Evolutionary conservation across 2,888 invertebrate genomes (phyloP), one percentile per base, ranked within the genome.

Genomic region (Candidula unifasciata): DNA sequence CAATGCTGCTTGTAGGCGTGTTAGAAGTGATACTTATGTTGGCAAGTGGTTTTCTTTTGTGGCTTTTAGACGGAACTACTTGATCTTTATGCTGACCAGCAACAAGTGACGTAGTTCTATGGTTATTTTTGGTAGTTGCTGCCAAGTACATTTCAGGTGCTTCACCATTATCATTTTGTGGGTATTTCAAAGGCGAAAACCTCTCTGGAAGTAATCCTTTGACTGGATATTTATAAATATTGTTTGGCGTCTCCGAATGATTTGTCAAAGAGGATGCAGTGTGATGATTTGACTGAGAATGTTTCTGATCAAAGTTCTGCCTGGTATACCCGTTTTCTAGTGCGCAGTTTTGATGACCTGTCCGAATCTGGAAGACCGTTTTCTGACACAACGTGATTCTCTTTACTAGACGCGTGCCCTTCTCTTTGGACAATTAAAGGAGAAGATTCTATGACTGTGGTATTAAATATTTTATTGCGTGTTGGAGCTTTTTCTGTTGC

Each of bases 371-470:
- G 13, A 0, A 37, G 10, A 52, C 44, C 44, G 27, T 21, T 37
- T 44, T 37, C 37, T 44, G 73, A 44, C n/a, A 44, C n/a, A 10
- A 73, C 27, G 73, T 73, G n/a, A n/a, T 73, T 44, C 27, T 73
- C 73, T 44, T 73, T 37, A 0, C n/a, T 44, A 52, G 73, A 16
- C 37, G 13, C 21, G n/a, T 44, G 8, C 2, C 6, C 44, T 44
- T 52, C 13, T 8, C 5, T 24, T n/a, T 6, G 24, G 73, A 44
- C 10, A 52, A 3, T 27, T 44, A 10, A 13, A 8, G 73, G n/a
- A 6, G 44, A 44, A 1, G 44, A 44, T 13, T 44, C 27, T 2
- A 10, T 0, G 13, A 5, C 10, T 21, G 13, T 24, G 16, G 8
- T n/a, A 13, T 73, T 44, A 73, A 44, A 71, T 24, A n/a, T 3